Evolutionary conservation across 1,140 invertebrate genomes (phyloP), one percentile per base, ranked within the genome.

Genomic region (Drosophila ercepeae): DNA sequence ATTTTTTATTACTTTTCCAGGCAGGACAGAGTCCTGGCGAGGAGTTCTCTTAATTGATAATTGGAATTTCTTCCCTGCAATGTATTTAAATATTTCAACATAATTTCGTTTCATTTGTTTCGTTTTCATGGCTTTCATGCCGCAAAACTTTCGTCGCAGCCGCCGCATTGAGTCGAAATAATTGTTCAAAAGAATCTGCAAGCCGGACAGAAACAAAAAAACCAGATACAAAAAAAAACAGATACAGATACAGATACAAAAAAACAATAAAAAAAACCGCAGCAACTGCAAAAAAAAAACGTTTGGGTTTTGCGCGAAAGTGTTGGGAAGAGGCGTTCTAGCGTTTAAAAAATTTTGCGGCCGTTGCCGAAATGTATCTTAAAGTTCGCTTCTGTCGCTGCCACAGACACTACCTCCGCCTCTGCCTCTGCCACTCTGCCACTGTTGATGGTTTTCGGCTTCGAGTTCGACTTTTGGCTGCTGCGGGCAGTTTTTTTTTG

Each of bases 321-420:
- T 86, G 82, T 88, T 78, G 82, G 57, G 65, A 86, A 88, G 82
- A 88, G 82, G 82, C 82, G 82, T 86, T 86, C 82, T 86, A 88
- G 82, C 82, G 77, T 88, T 86, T 77, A 88, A 86, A 78, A 69
- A 52, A 55, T 73, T 59, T 86, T 73, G 82, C 54, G 81, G 81
- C 69, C 81, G 32, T 73, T 63, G 60, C 75, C 55, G 54, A 84
- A 88, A 81, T 69, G 81, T 86, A 81, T 81, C 82, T 86, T 86
- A 59, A 86, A 88, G 76, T 74, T 75, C 81, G 61, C 64, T 61
- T 67, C 64, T 29, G 46, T 14, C 45, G 9, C 23, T 55, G 74
- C 57, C 48, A 23, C 14, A n/a, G n/a, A 23, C 5, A 23, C 3
- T 23, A 23, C 5, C 21, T 23, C 21, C 3, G 21, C 7, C 63